Evolutionary conservation across 1,140 invertebrate genomes (phyloP).

Genomic region (Belonocnema kinseyi): DNA sequence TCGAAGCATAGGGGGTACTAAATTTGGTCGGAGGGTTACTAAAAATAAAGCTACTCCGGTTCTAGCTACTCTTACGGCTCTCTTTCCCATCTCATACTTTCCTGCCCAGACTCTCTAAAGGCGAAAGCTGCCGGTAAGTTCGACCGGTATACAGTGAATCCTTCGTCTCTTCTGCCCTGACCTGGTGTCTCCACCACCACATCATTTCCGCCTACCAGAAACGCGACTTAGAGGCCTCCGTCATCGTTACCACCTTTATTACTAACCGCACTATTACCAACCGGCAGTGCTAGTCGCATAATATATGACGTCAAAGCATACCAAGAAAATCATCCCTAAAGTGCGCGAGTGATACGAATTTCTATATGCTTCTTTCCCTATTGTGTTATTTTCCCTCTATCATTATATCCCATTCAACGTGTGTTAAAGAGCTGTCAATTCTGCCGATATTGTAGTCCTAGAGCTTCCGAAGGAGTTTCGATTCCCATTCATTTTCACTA

Average conservation of each 20-base stretch:
- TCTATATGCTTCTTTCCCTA: background rate
- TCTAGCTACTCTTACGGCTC: slow-evolving; percentile 53
- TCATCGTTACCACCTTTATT: slow-evolving; percentile 40
- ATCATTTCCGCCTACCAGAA: slow-evolving; percentile 49
- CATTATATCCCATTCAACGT: slow-evolving; percentile 2
- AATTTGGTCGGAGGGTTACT: slow-evolving; percentile 70
- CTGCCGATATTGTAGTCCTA: background rate
- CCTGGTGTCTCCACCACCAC: slow-evolving; percentile 46
- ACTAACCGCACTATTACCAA: slow-evolving; percentile 48
- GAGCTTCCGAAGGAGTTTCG: slow-evolving; percentile 7
- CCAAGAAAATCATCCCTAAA: slow-evolving; percentile 38
- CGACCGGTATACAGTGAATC: slow-evolving; percentile 42
- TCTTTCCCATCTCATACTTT: slow-evolving; percentile 54
- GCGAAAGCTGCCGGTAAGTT: slow-evolving; percentile 61
- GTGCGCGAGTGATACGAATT: slow-evolving; percentile 48
- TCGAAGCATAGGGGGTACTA: slow-evolving; percentile 66
- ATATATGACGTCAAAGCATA: slow-evolving; percentile 51
- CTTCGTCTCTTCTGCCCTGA: slow-evolving; percentile 48
- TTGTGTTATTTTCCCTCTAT: background rate
- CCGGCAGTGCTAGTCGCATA: slow-evolving; percentile 50
- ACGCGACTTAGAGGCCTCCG: slow-evolving; percentile 32
- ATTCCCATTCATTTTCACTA: background rate
- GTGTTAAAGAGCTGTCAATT: background rate
- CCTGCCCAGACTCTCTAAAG: slow-evolving; percentile 53
- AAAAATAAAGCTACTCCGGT: slow-evolving; percentile 66